Conservation (phyloP, 2,888 invertebrate genomes). For the Hypselothyrea guttata region DNA sequence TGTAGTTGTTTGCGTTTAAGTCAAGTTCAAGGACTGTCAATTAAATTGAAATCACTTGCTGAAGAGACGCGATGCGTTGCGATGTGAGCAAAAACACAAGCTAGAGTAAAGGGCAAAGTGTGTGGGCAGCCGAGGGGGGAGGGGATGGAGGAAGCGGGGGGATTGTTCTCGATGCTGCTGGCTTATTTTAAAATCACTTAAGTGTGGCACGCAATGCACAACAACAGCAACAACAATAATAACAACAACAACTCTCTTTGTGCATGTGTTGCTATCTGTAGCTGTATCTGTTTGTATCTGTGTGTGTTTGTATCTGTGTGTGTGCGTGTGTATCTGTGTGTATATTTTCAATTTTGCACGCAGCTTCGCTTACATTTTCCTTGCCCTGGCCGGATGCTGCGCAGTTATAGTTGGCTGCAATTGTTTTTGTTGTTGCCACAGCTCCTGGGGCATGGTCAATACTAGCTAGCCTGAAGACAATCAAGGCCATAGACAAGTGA, state of each 20-base stretch:
- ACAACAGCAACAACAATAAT: not conserved
- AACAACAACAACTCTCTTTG: too few relatives aligned
- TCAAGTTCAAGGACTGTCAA: conserved; percentile 80
- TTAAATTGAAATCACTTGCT: conserved; percentile 79
- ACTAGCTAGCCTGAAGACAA: too few relatives aligned
- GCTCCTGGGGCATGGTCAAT: too few relatives aligned
- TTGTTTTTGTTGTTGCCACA: conserved; percentile 28
- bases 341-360: conserved; percentile 40
- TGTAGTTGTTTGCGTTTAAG: conserved; percentile 72
- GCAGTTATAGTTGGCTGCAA: conserved; percentile 62
- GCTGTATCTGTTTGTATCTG: too few relatives aligned
- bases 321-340: not conserved
- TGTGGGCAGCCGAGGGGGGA: not conserved
- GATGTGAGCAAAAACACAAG: conserved; percentile 58
- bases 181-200: conserved; percentile 59
- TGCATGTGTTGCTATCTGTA: too few relatives aligned
- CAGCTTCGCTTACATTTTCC: conserved; percentile 46
- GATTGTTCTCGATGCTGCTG: conserved; percentile 23
- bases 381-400: conserved; percentile 53
- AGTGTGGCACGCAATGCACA: conserved; percentile 40
- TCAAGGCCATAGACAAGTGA: too few relatives aligned
- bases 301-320: conserved; percentile 9
- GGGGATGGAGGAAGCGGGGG: too few relatives aligned
- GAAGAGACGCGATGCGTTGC: conserved; percentile 53
- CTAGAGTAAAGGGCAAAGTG: not conserved